Base-by-base conservation (phyloP, 2,888 invertebrate species). In the Polyommatus icarus region DNA sequence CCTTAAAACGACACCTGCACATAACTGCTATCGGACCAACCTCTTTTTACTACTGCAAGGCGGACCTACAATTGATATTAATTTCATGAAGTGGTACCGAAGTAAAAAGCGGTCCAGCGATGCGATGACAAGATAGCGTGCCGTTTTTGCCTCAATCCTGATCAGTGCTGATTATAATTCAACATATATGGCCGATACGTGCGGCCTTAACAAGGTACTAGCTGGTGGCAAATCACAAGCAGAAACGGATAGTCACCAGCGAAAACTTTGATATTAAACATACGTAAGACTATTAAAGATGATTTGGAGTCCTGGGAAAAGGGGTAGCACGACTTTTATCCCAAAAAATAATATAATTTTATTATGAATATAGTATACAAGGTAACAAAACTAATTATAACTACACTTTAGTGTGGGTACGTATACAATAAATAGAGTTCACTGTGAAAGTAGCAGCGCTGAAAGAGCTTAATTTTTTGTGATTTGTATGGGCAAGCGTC, bases 1-100 rank as follows among this genome's bases (percentile, higher is more conserved):
- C 32, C 46, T 10, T 46, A 72, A 73, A n/a, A 5, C 79, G 80
- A 83, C 84, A 84, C 83, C 83, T 82, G 84, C 82, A 83, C 83
- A 82, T 82, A 83, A 81, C 80, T 79, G 80, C 79, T 81, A 79
- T 77, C 78, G 80, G 81, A 78, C 80, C 81, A 81, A 78, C 79
- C 80, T 85, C 84, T 84, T 84, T 85, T 81, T 81, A 77, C 78
- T 78, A 79, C 84, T 84, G 79, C 84, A 88, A 84, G 89, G 85
- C 83, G 83, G 83, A 78, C 80, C 83, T 84, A 84, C 89, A 89
- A 90, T 90, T 90, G 90, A 89, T 91, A 91, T 90, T 90, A 90
- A 91, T 91, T 91, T 91, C 89, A 88, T 87, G 88, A 88, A 85
- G 84, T 84, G 83, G 86, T 85, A 87, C 87, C 86, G 84, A 80